Evolutionary conservation across 2,797 vertebrate genomes (phyloP).

Genomic region (Bradypodion pumilum): DNA sequence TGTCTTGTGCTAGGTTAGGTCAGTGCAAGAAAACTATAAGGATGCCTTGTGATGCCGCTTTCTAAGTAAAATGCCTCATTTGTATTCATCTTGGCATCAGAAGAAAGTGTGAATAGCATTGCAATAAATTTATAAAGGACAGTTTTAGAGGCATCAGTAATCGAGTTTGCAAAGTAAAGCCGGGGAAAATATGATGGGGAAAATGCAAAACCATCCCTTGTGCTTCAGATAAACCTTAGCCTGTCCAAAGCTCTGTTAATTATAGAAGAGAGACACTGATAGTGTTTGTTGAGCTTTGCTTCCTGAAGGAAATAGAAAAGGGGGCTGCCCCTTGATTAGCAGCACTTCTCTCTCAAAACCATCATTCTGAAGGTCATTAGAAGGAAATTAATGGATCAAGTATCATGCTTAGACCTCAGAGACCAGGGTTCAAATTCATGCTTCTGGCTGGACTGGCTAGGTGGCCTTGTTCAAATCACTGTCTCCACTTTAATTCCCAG

Average conservation of each 20-base stretch:
- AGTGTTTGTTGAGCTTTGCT: slow-evolving; percentile 34
- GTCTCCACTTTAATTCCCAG: slow-evolving; percentile 6
- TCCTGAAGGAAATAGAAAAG: slow-evolving; percentile 35
- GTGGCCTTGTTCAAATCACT: slow-evolving; percentile 24
- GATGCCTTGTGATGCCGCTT: slow-evolving; percentile 42
- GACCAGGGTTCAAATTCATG: background rate
- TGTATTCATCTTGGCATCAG: slow-evolving; percentile 52
- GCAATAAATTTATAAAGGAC: slow-evolving; percentile 67
- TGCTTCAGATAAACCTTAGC: slow-evolving; percentile 46
- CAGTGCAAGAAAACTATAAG: slow-evolving; percentile 29
- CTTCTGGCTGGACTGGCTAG: background rate
- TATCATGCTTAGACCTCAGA: background rate
- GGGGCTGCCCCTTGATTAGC: slow-evolving; percentile 14
- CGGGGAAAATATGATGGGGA: slow-evolving; percentile 48
- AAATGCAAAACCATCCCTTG: slow-evolving; percentile 52
- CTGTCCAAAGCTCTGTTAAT: slow-evolving; percentile 48
- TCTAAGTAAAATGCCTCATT: slow-evolving; percentile 52
- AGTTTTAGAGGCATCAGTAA: slow-evolving; percentile 56
- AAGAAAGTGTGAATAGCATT: slow-evolving; percentile 52
- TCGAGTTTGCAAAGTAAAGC: slow-evolving; percentile 48
- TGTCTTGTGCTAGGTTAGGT: slow-evolving; percentile 21
- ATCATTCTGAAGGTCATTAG: slow-evolving; percentile 44
- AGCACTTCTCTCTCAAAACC: slow-evolving; percentile 53
- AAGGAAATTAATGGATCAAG: slow-evolving; percentile 23
- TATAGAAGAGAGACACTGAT: slow-evolving; percentile 23